A percentile compares a stretch with the other conserved stretches of the same genome.
Conservation (phyloP, 2,888 invertebrate species). For the Epiblema foenella region DNA sequence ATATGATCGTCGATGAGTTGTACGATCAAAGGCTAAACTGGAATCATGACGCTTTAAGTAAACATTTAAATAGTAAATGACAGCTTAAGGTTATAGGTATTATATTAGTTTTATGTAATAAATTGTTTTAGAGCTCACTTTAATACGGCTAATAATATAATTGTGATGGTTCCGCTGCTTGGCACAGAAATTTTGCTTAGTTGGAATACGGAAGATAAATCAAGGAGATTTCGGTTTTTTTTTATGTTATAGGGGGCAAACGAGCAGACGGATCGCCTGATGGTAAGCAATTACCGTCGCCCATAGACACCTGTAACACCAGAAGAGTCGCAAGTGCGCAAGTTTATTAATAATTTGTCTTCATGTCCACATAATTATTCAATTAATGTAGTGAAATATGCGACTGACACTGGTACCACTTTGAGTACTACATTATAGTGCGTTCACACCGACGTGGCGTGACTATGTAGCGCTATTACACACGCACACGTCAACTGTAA, state of each 20-base stretch:
- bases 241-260: too few species aligned
- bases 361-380: not conserved
- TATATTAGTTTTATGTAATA: not conserved
- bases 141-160: not conserved
- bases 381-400: conserved; percentile 2
- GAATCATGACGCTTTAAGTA: conserved; percentile 16
- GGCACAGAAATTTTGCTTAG: too few species aligned
- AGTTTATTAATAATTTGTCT: not conserved
- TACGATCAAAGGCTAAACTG: conserved; percentile 6
- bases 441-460: conserved; percentile 40
- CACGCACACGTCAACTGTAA: conserved; percentile 35
- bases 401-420: not conserved
- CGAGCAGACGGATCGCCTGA: too few species aligned
- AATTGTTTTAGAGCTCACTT: not conserved
- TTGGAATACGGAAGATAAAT: not conserved
- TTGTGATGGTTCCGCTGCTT: not conserved
- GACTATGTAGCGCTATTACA: conserved; percentile 6
- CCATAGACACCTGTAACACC: too few species aligned
- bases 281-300: too few species aligned
- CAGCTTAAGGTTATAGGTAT: conserved; percentile 26
- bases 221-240: not conserved
- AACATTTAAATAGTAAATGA: conserved; percentile 30
- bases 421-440: conserved; percentile 20
- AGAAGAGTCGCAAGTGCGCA: too few species aligned
- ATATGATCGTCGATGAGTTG: too few species aligned